Evolutionary conservation across 2,113 vertebrate genomes (phyloP).

Genomic region (Erpornis zantholeuca): DNA sequence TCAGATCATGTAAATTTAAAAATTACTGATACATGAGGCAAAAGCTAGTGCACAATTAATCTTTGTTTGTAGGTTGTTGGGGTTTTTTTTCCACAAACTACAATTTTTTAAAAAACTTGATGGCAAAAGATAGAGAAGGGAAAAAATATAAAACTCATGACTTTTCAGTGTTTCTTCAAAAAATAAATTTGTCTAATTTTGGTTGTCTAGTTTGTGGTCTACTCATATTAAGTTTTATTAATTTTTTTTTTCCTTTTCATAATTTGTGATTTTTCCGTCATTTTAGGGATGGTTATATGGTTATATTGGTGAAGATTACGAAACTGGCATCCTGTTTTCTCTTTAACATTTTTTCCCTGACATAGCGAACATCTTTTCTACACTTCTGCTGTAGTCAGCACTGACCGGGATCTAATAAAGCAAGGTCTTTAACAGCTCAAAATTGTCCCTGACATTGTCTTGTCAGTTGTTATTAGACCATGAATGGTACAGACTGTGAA

Average conservation of each 20-base stretch:
- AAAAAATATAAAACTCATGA: neutral
- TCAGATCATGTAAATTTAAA: neutral
- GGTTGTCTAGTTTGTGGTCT: neutral
- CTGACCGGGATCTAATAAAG: conserved; percentile 15
- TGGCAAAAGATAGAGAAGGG: neutral
- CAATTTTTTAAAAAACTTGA: neutral
- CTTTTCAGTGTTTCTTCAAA: neutral
- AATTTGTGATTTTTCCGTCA: conserved; percentile 33
- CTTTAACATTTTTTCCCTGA: conserved; percentile 51
- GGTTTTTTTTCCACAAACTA: neutral
- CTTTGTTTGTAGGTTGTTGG: neutral
- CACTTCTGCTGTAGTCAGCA: conserved; percentile 64
- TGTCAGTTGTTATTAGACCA: conserved; percentile 56
- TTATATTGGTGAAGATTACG: conserved; percentile 21
- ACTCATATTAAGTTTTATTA: neutral
- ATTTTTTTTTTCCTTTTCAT: neutral
- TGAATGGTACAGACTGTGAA: neutral
- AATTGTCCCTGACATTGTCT: conserved; percentile 51
- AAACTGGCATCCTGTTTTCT: conserved; percentile 44
- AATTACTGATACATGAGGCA: neutral
- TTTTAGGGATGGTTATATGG: neutral
- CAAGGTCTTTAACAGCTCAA: conserved; percentile 50
- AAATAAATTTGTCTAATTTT: neutral
- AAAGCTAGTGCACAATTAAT: neutral
- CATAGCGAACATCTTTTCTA: conserved; percentile 42